Evolutionary conservation across 2,113 vertebrate genomes (phyloP).

Genomic region (Caracal caracal): DNA sequence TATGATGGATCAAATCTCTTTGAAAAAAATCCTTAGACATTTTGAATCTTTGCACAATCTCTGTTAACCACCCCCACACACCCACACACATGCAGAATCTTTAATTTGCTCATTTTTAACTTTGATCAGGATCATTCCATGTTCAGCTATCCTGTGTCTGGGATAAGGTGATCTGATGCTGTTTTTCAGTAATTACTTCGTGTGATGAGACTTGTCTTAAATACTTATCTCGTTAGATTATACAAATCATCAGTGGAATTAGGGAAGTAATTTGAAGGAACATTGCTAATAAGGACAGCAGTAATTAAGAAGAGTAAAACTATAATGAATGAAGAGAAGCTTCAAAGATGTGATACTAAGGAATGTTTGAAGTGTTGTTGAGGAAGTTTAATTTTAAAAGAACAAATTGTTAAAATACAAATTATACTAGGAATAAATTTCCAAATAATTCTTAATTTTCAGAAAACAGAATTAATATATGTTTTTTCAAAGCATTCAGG

Average conservation of each 20-base stretch:
- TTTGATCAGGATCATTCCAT: slow-evolving; percentile 38
- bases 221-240: not conserved
- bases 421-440: slow-evolving; percentile 33
- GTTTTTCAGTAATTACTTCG: not conserved
- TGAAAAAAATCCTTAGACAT: slow-evolving; percentile 8
- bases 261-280: slow-evolving; percentile 19
- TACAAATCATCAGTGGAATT: slow-evolving; percentile 28
- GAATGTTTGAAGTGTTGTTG: slow-evolving; percentile 30
- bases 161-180: not conserved
- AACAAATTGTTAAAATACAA: slow-evolving; percentile 8
- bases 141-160: not conserved
- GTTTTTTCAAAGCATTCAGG: slow-evolving; percentile 28
- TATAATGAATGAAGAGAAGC: slow-evolving; percentile 18
- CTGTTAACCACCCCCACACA: not conserved
- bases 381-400: slow-evolving; percentile 45
- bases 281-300: not conserved
- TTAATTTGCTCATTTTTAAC: slow-evolving; percentile 4
- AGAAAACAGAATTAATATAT: slow-evolving; percentile 35
- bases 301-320: slow-evolving; percentile 25
- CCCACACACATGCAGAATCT: not conserved
- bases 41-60: not conserved
- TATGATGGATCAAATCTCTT: not conserved
- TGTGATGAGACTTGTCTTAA: slow-evolving; percentile 52
- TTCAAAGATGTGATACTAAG: slow-evolving; percentile 30
- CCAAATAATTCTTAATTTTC: slow-evolving; percentile 22